Percentiles rank a stretch among this genome's conserved stretches.
Conservation (phyloP, 2,113 vertebrate species). For the Pelodiscus sinensis region DNA sequence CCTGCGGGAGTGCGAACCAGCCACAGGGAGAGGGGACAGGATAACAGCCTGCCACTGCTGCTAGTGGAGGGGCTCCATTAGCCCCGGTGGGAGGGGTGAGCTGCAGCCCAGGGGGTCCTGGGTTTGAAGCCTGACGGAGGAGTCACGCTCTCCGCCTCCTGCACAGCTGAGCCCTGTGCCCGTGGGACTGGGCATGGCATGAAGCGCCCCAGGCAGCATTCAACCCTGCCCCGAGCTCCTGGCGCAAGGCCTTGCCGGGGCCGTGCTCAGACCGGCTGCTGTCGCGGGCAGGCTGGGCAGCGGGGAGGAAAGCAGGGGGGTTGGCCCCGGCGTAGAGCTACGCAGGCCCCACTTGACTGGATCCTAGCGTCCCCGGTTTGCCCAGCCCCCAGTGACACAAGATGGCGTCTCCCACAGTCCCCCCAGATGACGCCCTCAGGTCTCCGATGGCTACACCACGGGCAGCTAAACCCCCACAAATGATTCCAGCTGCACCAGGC, state of each 20-base stretch:
- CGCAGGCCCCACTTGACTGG: neutral
- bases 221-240: neutral
- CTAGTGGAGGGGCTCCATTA: neutral
- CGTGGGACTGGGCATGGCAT: neutral
- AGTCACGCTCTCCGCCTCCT: neutral
- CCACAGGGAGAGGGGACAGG: too few relatives aligned
- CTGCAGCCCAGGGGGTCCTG: neutral
- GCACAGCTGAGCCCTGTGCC: neutral
- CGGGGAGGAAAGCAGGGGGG: neutral
- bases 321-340: neutral
- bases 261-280: neutral
- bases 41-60: neutral
- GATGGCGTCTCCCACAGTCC: too few relatives aligned
- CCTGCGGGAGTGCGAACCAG: neutral
- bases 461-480: neutral
- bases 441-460: too few relatives aligned
- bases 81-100: neutral
- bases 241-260: neutral
- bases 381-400: neutral
- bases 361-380: neutral
- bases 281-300: neutral
- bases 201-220: neutral
- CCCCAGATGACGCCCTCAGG: neutral
- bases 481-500: neutral
- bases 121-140: neutral